phyloP scores from a whole-genome alignment of 2,797 vertebrate species.

The Chelidonichthys spinosus region DNA sequence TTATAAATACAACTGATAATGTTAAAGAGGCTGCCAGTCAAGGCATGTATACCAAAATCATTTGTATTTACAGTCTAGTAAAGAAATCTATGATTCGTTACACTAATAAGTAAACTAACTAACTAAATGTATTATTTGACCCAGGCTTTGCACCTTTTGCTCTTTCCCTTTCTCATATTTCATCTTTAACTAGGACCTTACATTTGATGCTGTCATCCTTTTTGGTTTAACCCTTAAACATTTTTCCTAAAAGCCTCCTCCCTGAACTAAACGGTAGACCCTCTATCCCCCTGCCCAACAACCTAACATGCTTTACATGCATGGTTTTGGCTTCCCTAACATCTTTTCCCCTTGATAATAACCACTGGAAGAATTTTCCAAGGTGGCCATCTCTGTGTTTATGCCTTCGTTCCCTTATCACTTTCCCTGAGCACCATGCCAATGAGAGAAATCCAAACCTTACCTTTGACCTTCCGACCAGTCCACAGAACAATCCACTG shows the following conservation, averaged over 20 bases:
- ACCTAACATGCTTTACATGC: constrained; percentile 39
- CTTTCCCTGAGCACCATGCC: constrained; percentile 26
- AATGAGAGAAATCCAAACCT: constrained; percentile 45
- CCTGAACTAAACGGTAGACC: constrained; percentile 53
- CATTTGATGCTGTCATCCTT: not conserved
- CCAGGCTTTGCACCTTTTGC: constrained; percentile 27
- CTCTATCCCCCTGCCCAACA: constrained; percentile 17
- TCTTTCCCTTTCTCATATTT: constrained; percentile 17
- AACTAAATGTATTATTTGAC: constrained; percentile 48
- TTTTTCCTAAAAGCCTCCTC: constrained; percentile 60
- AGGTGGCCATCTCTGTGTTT: constrained; percentile 12
- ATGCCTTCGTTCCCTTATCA: not conserved
- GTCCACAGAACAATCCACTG: constrained; percentile 62
- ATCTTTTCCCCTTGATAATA: constrained; percentile 2
- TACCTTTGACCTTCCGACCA: constrained; percentile 39
- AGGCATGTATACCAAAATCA: not conserved
- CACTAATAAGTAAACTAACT: not conserved
- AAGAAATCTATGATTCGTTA: not conserved
- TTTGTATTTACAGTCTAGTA: not conserved
- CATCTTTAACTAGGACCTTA: no score
- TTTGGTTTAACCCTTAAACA: constrained; percentile 18
- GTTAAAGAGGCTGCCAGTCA: not conserved
- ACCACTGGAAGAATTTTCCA: constrained; percentile 38
- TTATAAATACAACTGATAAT: not conserved
- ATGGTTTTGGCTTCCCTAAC: constrained; percentile 29